Conservation (phyloP, 2,888 invertebrate species). For the Malachius bipustulatus region DNA sequence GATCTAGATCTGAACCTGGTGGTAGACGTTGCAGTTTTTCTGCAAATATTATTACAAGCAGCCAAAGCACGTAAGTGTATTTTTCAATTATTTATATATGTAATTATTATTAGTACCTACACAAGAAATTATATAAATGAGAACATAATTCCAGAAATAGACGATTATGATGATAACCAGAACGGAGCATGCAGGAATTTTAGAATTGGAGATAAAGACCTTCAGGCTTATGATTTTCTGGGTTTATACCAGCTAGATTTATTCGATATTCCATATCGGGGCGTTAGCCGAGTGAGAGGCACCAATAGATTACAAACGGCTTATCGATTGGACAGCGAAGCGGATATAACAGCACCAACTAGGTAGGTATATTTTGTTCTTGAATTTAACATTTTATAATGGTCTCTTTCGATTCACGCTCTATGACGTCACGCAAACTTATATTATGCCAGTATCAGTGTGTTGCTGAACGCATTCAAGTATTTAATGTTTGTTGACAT, state of each 20-base stretch:
- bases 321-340: conserved; percentile 60
- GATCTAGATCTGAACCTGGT: no score
- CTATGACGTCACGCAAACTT: no score
- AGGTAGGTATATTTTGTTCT: conserved; percentile 39
- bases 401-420: conserved; percentile 32
- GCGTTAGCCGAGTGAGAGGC: conserved; percentile 59
- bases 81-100: no score
- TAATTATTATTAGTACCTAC: no score
- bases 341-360: conserved; percentile 61
- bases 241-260: conserved; percentile 61
- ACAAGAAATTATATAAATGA: no score
- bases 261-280: conserved; percentile 46
- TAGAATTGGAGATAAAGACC: conserved; percentile 62
- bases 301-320: conserved; percentile 69
- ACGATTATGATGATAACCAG: conserved; percentile 27
- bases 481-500: no score
- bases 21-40: no score
- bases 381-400: conserved; percentile 53
- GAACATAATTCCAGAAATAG: no score
- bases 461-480: no score
- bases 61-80: no score
- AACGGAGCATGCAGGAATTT: conserved; percentile 43
- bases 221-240: conserved; percentile 72
- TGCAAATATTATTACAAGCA: no score
- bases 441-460: no score